These are phyloP conservation scores for Dolomedes plantarius DNA, from an alignment of 2,888 invertebrate species.

Conservation along the genomic window DNA sequence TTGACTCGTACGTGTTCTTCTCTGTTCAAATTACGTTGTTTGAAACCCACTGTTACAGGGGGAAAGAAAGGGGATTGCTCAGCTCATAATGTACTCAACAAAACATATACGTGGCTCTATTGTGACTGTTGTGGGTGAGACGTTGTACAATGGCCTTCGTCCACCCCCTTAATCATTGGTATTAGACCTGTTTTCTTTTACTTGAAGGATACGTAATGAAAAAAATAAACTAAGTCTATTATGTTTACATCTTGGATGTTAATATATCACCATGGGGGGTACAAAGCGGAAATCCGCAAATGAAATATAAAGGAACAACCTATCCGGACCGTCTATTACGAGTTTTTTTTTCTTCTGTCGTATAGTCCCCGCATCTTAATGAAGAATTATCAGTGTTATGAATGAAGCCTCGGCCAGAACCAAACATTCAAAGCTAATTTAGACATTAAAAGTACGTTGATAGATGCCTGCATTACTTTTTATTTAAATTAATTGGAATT, in stretches of 20 bases:
- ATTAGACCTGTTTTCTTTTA: neutral
- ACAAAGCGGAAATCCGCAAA: neutral
- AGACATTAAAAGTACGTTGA: too few relatives aligned
- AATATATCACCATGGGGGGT: neutral
- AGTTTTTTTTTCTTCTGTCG: too few relatives aligned
- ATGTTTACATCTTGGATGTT: neutral
- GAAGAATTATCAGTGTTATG: too few relatives aligned
- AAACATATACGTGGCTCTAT: neutral
- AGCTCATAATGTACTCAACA: neutral
- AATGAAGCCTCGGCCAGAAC: too few relatives aligned
- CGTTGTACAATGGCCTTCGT: neutral
- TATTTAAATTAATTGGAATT: too few relatives aligned
- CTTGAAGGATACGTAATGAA: neutral
- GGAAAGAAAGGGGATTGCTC: neutral
- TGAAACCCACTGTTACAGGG: neutral
- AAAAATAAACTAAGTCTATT: neutral
- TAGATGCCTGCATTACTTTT: too few relatives aligned
- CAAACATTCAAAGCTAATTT: too few relatives aligned
- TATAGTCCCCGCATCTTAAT: too few relatives aligned
- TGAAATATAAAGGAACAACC: neutral
- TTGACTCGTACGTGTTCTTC: neutral
- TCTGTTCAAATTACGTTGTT: neutral
- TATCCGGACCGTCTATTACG: too few relatives aligned
- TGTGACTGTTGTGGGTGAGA: neutral
- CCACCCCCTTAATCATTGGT: slow-evolving; percentile 1